phyloP scores from a whole-genome alignment of 2,888 invertebrate genomes.

The Euclidia mi region DNA sequence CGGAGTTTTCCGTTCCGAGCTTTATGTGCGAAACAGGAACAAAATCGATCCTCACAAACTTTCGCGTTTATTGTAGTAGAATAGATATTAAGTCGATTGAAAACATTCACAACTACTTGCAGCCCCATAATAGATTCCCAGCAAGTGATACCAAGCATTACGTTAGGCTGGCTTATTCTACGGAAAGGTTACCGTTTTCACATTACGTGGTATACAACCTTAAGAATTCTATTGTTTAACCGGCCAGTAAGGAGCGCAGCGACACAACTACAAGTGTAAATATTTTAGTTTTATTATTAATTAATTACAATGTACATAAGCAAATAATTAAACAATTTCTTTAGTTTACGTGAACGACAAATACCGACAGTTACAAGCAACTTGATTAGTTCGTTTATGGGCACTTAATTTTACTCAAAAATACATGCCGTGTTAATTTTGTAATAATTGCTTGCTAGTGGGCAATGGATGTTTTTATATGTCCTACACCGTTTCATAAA shows the following conservation, averaged over 20 bases:
- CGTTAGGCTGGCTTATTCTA: conserved; percentile 38
- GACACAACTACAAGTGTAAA: conserved; percentile 44
- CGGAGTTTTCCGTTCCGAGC: no score
- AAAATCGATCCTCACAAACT: no score
- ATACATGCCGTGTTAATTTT: no score
- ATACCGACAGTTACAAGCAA: no score
- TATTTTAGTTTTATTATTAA: conserved; percentile 55
- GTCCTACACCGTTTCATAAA: no score
- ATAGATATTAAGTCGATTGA: not conserved
- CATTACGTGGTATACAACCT: conserved; percentile 50
- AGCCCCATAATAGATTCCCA: conserved; percentile 38
- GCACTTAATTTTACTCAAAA: no score
- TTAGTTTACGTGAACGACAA: no score
- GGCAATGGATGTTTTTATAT: no score
- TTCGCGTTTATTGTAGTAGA: no score
- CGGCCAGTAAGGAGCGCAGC: conserved; percentile 49
- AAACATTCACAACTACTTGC: conserved; percentile 25
- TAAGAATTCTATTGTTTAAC: conserved; percentile 56
- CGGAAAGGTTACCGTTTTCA: conserved; percentile 58
- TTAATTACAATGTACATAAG: conserved; percentile 40
- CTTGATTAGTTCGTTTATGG: no score
- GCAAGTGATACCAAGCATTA: conserved; percentile 46
- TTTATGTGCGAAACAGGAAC: no score
- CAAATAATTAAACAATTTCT: conserved; percentile 35
- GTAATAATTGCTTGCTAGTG: no score